These are phyloP conservation scores for Holotrichia oblita DNA, from an alignment of 1,140 invertebrate species.

Conservation along the genomic window DNA sequence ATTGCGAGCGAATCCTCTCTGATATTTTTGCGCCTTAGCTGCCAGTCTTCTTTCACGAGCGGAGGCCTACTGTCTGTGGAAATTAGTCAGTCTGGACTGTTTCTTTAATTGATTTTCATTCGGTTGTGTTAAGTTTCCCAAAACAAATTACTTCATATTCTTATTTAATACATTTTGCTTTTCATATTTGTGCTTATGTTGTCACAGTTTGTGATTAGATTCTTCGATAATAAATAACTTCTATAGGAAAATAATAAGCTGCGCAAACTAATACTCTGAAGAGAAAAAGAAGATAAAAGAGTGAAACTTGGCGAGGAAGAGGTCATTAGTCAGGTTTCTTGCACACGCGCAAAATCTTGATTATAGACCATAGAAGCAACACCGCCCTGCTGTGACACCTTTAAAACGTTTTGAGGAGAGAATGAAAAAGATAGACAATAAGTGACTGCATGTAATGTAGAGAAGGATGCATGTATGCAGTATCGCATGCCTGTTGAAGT, in stretches of 20 bases:
- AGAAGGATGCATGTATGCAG: conserved; percentile 4
- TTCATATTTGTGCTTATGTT: not conserved
- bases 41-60: not conserved
- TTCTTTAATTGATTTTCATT: conserved; percentile 42
- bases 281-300: not conserved
- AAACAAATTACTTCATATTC: conserved; percentile 4
- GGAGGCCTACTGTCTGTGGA: conserved; percentile 3
- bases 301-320: conserved; percentile 45
- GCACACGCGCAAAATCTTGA: conserved; percentile 46
- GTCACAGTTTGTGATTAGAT: no score
- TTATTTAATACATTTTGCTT: conserved; percentile 2
- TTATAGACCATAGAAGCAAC: conserved; percentile 41
- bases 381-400: conserved; percentile 24
- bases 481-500: not conserved
- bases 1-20: conserved; percentile 57
- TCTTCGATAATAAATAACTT: no score
- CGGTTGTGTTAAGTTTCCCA: conserved; percentile 12
- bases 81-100: conserved; percentile 44
- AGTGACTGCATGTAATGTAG: not conserved
- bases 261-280: not conserved
- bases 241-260: no score
- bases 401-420: not conserved
- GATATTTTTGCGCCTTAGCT: conserved; percentile 46
- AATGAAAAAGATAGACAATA: not conserved
- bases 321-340: conserved; percentile 49